phyloP scores from a whole-genome alignment of 2,888 invertebrate genomes.

The Plebejus argus region DNA sequence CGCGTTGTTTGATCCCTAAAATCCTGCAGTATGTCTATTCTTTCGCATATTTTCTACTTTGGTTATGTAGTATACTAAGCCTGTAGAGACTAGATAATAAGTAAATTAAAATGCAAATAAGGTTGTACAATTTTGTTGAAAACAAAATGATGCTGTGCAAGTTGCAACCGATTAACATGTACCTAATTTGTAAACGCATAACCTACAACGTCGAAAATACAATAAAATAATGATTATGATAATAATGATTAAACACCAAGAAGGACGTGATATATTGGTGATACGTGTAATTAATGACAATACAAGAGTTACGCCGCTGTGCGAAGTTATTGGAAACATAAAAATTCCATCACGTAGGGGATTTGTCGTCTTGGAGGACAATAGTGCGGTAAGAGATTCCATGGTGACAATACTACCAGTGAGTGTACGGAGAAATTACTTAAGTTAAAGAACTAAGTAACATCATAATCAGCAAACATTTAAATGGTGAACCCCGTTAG shows the following conservation, averaged over 20 bases:
- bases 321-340: constrained; percentile 74
- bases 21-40: not conserved
- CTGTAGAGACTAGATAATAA: not conserved
- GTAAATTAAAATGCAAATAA: too few species aligned
- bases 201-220: not conserved
- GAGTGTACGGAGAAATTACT: constrained; percentile 43
- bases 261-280: not conserved
- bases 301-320: constrained; percentile 53
- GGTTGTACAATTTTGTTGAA: not conserved
- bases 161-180: not conserved
- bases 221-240: not conserved
- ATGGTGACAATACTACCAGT: not conserved
- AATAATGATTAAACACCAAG: not conserved
- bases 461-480: too few species aligned
- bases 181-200: not conserved
- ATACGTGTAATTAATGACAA: constrained; percentile 26
- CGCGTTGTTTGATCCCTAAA: too few species aligned
- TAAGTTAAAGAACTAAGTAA: not conserved
- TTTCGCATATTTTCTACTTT: not conserved
- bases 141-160: not conserved
- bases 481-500: too few species aligned
- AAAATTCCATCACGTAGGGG: constrained; percentile 75
- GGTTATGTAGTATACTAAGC: not conserved
- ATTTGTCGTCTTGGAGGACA: constrained; percentile 73
- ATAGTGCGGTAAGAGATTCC: constrained; percentile 58